Percentiles rank a stretch among this genome's conserved stretches.
Evolutionary conservation across 2,113 vertebrate genomes (phyloP).

Genomic region (Bambusicola thoracicus): DNA sequence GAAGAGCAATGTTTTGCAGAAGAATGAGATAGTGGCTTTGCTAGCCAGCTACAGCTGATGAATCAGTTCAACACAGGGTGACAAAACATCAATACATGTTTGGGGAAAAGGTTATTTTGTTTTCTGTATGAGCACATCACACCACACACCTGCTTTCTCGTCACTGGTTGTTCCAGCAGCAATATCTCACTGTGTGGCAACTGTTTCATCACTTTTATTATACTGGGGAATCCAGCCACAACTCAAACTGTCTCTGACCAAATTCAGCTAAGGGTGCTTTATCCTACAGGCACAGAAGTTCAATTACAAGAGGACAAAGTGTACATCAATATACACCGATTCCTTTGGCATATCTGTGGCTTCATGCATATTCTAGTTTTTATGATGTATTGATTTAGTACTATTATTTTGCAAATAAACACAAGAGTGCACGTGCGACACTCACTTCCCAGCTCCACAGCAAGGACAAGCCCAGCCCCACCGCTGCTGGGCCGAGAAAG

Average conservation of each 20-base stretch:
- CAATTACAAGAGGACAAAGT: constrained; percentile 23
- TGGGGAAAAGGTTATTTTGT: background rate
- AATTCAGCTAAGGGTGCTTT: background rate
- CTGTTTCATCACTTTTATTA: background rate
- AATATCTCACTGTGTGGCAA: background rate
- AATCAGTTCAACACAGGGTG: background rate
- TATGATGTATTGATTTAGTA: background rate
- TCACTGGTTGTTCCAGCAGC: background rate
- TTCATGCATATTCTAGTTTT: background rate
- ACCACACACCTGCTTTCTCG: background rate
- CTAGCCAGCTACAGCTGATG: background rate
- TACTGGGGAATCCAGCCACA: background rate
- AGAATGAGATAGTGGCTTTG: background rate
- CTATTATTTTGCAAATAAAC: constrained; percentile 24
- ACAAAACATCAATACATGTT: background rate
- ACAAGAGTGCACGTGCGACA: background rate
- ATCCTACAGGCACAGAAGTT: background rate
- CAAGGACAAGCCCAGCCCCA: background rate
- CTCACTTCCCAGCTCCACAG: background rate
- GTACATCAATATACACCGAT: background rate
- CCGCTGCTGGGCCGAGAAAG: background rate
- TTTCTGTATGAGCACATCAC: background rate
- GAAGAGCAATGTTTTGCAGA: background rate
- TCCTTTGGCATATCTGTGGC: background rate
- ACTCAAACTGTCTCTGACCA: background rate